Conservation (phyloP, 2,113 vertebrate genomes). For the Rhinolophus ferrumequinum region DNA sequence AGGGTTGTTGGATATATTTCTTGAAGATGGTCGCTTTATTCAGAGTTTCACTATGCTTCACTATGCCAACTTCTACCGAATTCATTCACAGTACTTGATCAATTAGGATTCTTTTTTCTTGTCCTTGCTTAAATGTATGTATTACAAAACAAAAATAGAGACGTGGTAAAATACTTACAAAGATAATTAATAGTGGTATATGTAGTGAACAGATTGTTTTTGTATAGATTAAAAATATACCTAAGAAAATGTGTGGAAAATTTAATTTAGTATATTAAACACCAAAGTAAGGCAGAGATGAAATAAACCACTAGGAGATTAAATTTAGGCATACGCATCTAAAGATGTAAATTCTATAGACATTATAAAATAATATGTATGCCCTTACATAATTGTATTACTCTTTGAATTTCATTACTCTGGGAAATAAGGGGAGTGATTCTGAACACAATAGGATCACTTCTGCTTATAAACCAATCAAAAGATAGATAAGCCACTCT, state of each 20-base stretch:
- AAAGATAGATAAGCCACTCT: neutral
- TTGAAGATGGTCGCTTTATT: constrained; percentile 68
- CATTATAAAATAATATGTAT: constrained; percentile 64
- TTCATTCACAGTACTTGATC: constrained; percentile 60
- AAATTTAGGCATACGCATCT: constrained; percentile 60
- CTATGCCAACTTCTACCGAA: constrained; percentile 62
- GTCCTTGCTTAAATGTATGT: constrained; percentile 34
- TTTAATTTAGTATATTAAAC: constrained; percentile 69
- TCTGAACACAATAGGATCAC: neutral
- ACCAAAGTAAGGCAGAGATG: constrained; percentile 19
- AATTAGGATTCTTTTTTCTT: constrained; percentile 50
- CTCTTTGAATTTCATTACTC: constrained; percentile 44
- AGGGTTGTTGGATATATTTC: constrained; percentile 34
- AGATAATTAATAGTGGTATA: constrained; percentile 43
- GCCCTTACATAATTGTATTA: constrained; percentile 53
- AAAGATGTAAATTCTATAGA: constrained; percentile 71
- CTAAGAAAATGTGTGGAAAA: constrained; percentile 66
- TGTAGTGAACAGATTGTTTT: constrained; percentile 56
- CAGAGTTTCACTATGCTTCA: constrained; percentile 57
- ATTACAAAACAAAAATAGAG: constrained; percentile 36
- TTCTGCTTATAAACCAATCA: constrained; percentile 21
- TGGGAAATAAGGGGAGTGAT: neutral
- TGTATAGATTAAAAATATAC: constrained; percentile 49
- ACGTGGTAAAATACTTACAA: constrained; percentile 66
- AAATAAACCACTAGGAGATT: constrained; percentile 58